Conservation (phyloP, 2,113 vertebrate genomes). For the Prochilodus magdalenae region DNA sequence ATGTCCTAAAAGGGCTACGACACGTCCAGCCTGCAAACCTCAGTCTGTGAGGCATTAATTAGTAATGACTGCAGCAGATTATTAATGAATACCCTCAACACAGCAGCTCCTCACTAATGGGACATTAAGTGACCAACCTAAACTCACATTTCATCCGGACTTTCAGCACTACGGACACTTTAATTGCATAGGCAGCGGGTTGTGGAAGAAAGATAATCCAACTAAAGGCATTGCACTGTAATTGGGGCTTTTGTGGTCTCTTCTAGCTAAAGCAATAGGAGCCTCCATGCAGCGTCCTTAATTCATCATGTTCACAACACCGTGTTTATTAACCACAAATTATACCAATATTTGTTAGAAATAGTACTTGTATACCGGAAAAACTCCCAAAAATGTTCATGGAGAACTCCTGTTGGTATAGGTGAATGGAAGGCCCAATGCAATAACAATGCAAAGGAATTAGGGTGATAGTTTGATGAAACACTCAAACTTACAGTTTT, state of each 20-base stretch:
- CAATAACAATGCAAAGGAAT: background rate
- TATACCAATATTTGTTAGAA: background rate
- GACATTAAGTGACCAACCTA: constrained; percentile 51
- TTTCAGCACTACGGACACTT: constrained; percentile 59
- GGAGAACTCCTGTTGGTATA: background rate
- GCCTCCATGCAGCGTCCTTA: constrained; percentile 29
- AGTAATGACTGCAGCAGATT: constrained; percentile 65
- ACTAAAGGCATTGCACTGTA: background rate
- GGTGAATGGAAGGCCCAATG: background rate
- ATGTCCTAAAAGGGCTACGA: constrained; percentile 52
- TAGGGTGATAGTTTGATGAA: background rate
- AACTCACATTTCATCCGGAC: constrained; percentile 51
- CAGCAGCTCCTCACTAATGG: constrained; percentile 50
- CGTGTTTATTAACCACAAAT: constrained; percentile 9
- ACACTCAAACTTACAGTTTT: too few relatives aligned
- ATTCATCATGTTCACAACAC: constrained; percentile 45
- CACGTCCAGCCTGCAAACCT: constrained; percentile 57
- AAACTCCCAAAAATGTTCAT: background rate
- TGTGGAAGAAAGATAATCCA: constrained; percentile 45
- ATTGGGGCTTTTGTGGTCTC: constrained; percentile 2
- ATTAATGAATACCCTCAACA: constrained; percentile 51
- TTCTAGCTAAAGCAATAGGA: background rate
- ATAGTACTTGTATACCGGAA: background rate
- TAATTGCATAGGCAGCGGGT: constrained; percentile 61
- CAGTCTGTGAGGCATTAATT: constrained; percentile 64